Conservation (phyloP, 2,888 invertebrate genomes). For the Andrena fulva region DNA sequence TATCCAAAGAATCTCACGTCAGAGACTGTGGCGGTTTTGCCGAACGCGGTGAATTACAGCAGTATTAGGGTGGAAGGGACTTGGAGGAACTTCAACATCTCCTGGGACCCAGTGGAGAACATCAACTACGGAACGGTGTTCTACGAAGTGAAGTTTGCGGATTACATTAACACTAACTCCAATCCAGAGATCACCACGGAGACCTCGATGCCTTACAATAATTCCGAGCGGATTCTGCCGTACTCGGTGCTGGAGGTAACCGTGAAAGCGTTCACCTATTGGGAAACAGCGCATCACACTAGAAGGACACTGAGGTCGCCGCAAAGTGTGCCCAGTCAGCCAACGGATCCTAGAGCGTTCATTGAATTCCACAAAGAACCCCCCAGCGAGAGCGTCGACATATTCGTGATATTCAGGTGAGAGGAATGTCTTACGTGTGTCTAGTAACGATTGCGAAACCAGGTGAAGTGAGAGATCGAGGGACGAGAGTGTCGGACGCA, state of each 20-base stretch:
- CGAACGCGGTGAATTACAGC: slow-evolving; percentile 89
- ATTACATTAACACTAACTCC: slow-evolving; percentile 87
- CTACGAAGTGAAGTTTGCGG: slow-evolving; percentile 92
- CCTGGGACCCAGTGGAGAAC: slow-evolving; percentile 91
- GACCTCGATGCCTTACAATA: slow-evolving; percentile 80
- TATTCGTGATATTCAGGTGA: slow-evolving; percentile 79
- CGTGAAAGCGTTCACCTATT: slow-evolving; percentile 93
- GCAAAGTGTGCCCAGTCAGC: slow-evolving; percentile 92
- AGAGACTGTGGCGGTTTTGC: slow-evolving; percentile 89
- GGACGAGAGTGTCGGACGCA: neutral
- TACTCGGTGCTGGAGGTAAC: slow-evolving; percentile 90
- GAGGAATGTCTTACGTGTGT: neutral
- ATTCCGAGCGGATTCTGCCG: slow-evolving; percentile 87
- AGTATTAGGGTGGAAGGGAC: slow-evolving; percentile 90
- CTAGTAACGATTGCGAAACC: neutral
- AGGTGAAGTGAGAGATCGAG: neutral
- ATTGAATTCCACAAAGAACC: slow-evolving; percentile 86
- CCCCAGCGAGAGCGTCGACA: slow-evolving; percentile 77
- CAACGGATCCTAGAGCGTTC: slow-evolving; percentile 90
- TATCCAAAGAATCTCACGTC: slow-evolving; percentile 86
- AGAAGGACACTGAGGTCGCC: slow-evolving; percentile 90
- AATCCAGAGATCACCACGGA: slow-evolving; percentile 81
- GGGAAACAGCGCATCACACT: slow-evolving; percentile 91
- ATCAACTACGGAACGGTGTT: slow-evolving; percentile 93
- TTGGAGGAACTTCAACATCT: slow-evolving; percentile 93